Base-by-base conservation (phyloP, 2,888 invertebrate genomes). In the Mythimna albipuncta region DNA sequence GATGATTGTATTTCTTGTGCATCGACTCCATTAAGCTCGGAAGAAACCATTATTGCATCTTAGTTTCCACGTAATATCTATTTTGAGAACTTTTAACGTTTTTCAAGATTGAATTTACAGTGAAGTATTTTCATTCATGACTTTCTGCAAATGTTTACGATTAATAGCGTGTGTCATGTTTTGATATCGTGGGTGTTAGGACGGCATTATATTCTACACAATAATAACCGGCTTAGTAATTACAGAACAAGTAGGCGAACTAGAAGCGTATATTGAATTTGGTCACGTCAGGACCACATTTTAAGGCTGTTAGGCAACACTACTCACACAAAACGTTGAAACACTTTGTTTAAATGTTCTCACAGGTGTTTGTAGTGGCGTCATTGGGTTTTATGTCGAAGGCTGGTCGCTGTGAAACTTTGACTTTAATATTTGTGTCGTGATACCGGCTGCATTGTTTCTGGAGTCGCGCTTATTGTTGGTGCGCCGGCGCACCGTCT, bases 321-420 rank as follows among this genome's bases (percentile, higher is more conserved):
- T 81, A 84, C 84, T 86, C 85, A 85, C 84, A 87, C 83, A 88
- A 85, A 86, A 79, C 78, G 82, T 83, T 74, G 83, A 89, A 88
- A 88, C 79, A 91, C 93, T 92, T 94, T 94, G 94, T 95, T 93
- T 92, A 89, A 85, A 89, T 93, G 91, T 95, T 96, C 96, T 93
- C 96, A 96, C 96, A 95, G 93, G 91, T 94, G 94, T 95, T 94
- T 94, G 88, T 91, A 84, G 84, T 89, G 88, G 89, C 92, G 95
- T 94, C 95, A 95, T 93, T 94, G 94, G 93, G 89, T 93, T 91
- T 93, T 91, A 93, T 91, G 92, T 91, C 92, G 94, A 94, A 94
- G 95, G 93, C 94, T 93, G 92, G 89, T 91, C 92, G 90, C 91
- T 95, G 95, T 93, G 96, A 95, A 94, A 94, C 91, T 93, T 91